Base-by-base conservation (phyloP, 1,140 invertebrate genomes). In the Drosophila punjabiensis region DNA sequence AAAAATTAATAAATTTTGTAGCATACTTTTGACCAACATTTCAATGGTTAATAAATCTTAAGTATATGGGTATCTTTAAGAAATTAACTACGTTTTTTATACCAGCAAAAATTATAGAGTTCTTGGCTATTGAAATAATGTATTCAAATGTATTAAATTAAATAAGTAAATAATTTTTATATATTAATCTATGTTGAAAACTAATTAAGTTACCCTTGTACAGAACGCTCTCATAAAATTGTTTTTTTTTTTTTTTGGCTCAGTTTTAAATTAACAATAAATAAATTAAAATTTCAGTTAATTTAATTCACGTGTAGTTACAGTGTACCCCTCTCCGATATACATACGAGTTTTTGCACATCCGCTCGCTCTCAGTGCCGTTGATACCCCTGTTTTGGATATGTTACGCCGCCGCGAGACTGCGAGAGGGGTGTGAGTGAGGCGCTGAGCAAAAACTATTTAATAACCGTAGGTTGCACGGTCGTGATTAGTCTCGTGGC, bases 381-480 rank as follows among this genome's bases (percentile, higher is more conserved):
- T 18, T 71, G 28, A 20, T 73, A 59, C 50, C 67, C 37, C 35
- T 28, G 33, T 50, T 74, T 74, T 48, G 30, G 53, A 73, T 60
- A 71, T 47, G n/a, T 63, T 48, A 35, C 24, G 32, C 18, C 24
- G 50, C 55, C 55, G 30, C 11, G 56, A 14, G 39, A 64, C 66
- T 58, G 55, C 24, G 53, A 33, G 60, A 67, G 52, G 30, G 33
- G 74, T 33, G 58, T 53, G 48, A 70, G 39, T 53, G 28, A 53
- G 33, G 28, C 68, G 14, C 41, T 56, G 48, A 47, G 52, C 71
- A 53, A 68, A 81, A 87, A 89, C 81, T 88, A 89, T 81, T 81
- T 89, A 89, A 89, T 79, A 84, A 71, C 82, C 73, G 86, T 53
- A 66, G 69, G 60, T 76, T 76, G 76, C 48, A 63, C 66, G 85